phyloP scores from a whole-genome alignment of 2,113 vertebrate species.

The Marcusenius ussheri region DNA sequence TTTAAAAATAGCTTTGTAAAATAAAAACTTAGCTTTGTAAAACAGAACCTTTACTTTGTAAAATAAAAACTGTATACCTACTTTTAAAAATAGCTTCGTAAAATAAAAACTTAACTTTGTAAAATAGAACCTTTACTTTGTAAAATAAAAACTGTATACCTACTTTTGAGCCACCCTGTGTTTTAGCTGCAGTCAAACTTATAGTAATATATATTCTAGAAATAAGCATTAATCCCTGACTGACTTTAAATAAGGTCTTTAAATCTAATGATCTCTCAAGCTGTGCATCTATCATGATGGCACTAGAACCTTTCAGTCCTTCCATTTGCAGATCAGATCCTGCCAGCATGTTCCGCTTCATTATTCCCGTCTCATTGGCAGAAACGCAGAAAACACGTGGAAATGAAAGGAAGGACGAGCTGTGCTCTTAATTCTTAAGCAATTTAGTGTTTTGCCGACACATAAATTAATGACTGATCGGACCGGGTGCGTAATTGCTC shows the following conservation, averaged over 20 bases:
- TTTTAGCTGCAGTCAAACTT: neutral
- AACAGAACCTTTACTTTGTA: neutral
- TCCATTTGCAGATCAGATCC: slow-evolving; percentile 19
- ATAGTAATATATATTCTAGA: neutral
- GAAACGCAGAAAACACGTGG: slow-evolving; percentile 39
- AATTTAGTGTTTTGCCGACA: slow-evolving; percentile 79
- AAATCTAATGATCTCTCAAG: neutral
- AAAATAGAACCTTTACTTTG: neutral
- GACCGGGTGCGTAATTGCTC: slow-evolving; percentile 76
- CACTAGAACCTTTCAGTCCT: slow-evolving; percentile 34
- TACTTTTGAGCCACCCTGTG: neutral
- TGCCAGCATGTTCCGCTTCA: slow-evolving; percentile 29
- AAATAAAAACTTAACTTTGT: neutral
- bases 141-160: neutral
- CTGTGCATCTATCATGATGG: neutral
- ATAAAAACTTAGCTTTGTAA: no score
- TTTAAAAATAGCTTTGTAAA: neutral
- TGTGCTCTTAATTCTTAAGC: slow-evolving; percentile 77
- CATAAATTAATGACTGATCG: slow-evolving; percentile 85
- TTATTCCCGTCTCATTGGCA: slow-evolving; percentile 24
- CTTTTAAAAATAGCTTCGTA: neutral
- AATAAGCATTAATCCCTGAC: neutral
- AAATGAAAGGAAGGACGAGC: slow-evolving; percentile 72
- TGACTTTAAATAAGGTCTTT: neutral
- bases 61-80: neutral